Evolutionary conservation across 2,888 invertebrate species (phyloP), one percentile per base, ranked within the genome.

Genomic region (Alitta virens): DNA sequence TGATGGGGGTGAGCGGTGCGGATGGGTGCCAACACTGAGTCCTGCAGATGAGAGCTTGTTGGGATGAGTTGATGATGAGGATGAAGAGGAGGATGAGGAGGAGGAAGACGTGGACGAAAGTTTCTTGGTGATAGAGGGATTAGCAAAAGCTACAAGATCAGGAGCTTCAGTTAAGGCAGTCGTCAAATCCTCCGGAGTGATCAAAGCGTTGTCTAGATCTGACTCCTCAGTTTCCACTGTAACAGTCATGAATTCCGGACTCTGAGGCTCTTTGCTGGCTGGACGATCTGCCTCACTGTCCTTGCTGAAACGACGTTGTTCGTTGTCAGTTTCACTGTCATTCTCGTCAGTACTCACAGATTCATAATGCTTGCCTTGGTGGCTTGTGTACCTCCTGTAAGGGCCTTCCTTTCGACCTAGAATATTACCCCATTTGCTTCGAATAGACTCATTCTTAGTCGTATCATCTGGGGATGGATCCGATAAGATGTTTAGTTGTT

Each of bases 151-250:
- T 12, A 46, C 46, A 9, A 46, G 46, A 21, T 46, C 46, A n/a
- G 46, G 46, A 33, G 33, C 33, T 7, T 33, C 33, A 16, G 46
- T 46, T n/a, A 46, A 21, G 18, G 46, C 18, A 18, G 46, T 46
- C 3, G 46, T 46, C 21, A 18, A 5, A n/a, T 27, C 56, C 21
- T 56, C 56, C 14, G 56, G 43, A 24, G 25, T 56, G 2, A n/a
- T 24, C 21, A 24, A 2, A 7, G 18, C 51, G 40, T 59, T 59
- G 16, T 59, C 59, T 14, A 60, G 33, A 23, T 60, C 60, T 26
- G 60, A 60, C 27, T 60, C 60, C 43, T 60, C 59, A 1, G 59
- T 60, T 26, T 60, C 60, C 25, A 60, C 21, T 14, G 27, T 43
- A n/a, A 60, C 26, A n/a, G 26, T 26, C 2, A 26, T 42, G 12